Evolutionary conservation across 2,113 vertebrate genomes (phyloP).

Genomic region (Strix aluco): DNA sequence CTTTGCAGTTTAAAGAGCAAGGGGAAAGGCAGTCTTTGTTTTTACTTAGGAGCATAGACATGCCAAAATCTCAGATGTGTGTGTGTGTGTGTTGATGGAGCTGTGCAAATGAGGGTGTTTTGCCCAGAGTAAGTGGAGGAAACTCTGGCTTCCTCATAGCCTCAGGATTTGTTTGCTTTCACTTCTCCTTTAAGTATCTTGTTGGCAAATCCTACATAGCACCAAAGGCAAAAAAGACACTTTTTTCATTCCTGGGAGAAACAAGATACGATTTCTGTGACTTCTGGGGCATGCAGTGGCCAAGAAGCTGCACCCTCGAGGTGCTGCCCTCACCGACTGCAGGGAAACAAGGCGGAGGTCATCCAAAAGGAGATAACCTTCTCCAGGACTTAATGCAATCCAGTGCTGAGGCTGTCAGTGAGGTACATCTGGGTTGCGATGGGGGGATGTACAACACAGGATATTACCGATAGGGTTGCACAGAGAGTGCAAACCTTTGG

Average conservation of each 20-base stretch:
- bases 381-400: not conserved
- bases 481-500: not conserved
- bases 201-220: not conserved
- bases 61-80: not conserved
- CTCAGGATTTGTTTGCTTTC: not conserved
- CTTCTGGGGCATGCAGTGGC: not conserved
- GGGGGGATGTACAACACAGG: not conserved
- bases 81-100: not conserved
- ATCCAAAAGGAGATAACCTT: not conserved
- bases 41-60: not conserved
- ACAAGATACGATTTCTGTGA: not conserved
- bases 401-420: not conserved
- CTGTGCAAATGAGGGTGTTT: not conserved
- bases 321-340: not conserved
- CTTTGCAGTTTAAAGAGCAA: not conserved
- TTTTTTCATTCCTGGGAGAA: not conserved
- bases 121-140: not conserved
- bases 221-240: not conserved
- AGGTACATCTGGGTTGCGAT: accelerated
- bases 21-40: not conserved
- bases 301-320: not conserved
- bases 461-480: not conserved
- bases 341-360: accelerated
- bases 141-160: not conserved
- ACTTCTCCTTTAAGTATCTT: not conserved